Evolutionary conservation across 2,797 vertebrate genomes (phyloP).

Genomic region (Leontopithecus rosalia): DNA sequence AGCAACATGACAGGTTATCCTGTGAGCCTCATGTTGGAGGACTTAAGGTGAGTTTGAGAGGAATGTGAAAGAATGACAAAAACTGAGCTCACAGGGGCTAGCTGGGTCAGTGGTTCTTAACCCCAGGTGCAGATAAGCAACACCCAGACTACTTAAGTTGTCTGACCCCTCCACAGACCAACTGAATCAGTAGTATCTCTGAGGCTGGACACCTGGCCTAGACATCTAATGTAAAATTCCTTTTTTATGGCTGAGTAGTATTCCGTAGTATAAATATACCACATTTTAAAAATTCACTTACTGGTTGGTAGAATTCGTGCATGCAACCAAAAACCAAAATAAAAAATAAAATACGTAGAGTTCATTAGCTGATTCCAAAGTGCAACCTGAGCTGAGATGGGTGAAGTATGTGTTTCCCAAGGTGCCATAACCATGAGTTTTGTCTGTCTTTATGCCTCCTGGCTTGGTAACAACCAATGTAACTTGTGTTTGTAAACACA

Average conservation of each 20-base stretch:
- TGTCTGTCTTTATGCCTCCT: not conserved
- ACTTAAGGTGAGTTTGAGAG: not conserved
- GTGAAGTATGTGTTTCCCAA: not conserved
- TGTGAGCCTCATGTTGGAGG: not conserved
- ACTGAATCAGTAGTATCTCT: not conserved
- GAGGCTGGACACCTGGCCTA: not conserved
- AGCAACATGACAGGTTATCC: not conserved
- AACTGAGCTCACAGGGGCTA: not conserved
- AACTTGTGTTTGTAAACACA: not conserved
- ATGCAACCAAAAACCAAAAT: not conserved
- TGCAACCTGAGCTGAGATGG: not conserved
- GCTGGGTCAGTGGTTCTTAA: not conserved
- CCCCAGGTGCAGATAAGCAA: fast-evolving
- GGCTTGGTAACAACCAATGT: not conserved
- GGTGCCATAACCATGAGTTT: not conserved
- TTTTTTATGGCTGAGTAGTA: not conserved
- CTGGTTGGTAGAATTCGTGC: not conserved
- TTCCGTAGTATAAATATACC: not conserved
- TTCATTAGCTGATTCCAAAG: not conserved
- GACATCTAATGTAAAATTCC: not conserved
- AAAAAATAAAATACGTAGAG: not conserved
- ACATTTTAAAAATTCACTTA: not conserved
- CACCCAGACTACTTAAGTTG: fast-evolving
- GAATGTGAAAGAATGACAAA: not conserved
- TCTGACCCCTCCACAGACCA: not conserved